Evolutionary conservation across 2,888 invertebrate species (phyloP), one percentile per base, ranked within the genome.

Genomic region (Clanis bilineata): DNA sequence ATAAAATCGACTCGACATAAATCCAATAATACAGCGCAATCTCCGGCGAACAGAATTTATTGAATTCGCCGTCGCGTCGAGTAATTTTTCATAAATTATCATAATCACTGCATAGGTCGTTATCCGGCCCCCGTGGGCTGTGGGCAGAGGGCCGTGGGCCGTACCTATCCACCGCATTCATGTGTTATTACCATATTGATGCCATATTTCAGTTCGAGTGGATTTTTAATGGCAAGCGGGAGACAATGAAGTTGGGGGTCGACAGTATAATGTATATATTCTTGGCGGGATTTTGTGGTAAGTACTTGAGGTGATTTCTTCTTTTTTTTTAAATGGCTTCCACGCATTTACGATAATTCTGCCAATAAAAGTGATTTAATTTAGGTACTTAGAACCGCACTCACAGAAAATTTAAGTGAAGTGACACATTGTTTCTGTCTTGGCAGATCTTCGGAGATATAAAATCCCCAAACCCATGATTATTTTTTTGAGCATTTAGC

Each of bases 61-160:
- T 73, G 76, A 76, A 76, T 74, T 74, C 76, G 72, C 69, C 77
- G 76, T 79, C 23, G 23, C 77, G 76, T 79, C 23, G 23, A 43
- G 58, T 82, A 79, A 76, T 84, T 82, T 79, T 78, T 77, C 67
- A 71, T 68, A 77, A 83, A 86, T 86, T 86, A 87, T 79, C 85
- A 86, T 88, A 88, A 87, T 88, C 85, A 86, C 86, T 87, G 84
- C 86, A 87, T 85, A 85, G 79, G 69, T 79, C 86, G 82, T 82
- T 80, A 80, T 82, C 78, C 51, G 36, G 15, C 21, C n/a, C n/a
- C n/a, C n/a, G n/a, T n/a, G n/a, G 15, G 22, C 32, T 22, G 21
- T 76, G 71, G 73, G 69, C 72, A 66, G 69, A 71, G 67, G 70
- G 71, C 64, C 65, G 65, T 63, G 70, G 65, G 69, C 63, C 62